phyloP scores from a whole-genome alignment of 2,797 vertebrate species.

The Miichthys miiuy region DNA sequence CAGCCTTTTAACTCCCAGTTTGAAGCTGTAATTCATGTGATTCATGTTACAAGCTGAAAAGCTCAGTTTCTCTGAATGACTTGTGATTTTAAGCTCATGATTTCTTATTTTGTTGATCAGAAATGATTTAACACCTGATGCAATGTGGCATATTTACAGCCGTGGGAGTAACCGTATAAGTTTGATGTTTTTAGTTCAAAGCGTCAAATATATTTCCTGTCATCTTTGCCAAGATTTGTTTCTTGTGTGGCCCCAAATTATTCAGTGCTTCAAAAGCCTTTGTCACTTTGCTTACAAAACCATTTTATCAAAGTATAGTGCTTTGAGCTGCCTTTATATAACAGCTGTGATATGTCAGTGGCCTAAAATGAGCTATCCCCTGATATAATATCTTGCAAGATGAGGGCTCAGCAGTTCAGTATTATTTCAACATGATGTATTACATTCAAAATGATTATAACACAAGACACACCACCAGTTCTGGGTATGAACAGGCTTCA shows the following conservation, averaged over 20 bases:
- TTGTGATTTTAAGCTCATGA: not conserved
- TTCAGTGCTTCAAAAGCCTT: not conserved
- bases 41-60: not conserved
- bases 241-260: not conserved
- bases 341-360: not conserved
- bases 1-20: not conserved
- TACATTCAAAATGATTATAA: conserved; percentile 20
- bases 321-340: conserved; percentile 4
- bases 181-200: not conserved
- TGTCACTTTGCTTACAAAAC: conserved; percentile 14
- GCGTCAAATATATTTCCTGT: not conserved
- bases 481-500: not conserved
- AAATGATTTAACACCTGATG: not conserved
- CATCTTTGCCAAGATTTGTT: conserved; percentile 1
- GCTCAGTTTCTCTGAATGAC: not conserved
- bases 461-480: not conserved
- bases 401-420: not conserved
- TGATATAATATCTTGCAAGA: not conserved
- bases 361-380: not conserved
- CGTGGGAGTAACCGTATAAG: not conserved
- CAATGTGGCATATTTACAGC: not conserved
- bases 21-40: not conserved
- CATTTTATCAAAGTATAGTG: not conserved
- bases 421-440: conserved; percentile 20
- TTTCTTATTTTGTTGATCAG: not conserved